These are phyloP conservation scores for Acronicta alni DNA, from an alignment of 2,888 invertebrate genomes.

Conservation along the genomic window DNA sequence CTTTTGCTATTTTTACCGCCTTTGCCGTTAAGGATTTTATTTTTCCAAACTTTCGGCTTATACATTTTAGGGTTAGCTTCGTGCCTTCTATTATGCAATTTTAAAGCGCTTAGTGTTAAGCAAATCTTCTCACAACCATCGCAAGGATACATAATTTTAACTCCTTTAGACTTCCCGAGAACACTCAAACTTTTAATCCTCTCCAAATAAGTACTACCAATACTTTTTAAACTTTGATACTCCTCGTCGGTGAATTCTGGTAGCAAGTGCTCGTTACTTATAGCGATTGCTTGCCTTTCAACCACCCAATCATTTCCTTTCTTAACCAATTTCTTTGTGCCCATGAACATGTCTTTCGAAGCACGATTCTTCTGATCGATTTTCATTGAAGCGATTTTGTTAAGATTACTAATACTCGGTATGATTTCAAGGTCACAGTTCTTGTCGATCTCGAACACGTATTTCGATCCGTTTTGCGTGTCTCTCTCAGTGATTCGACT, in stretches of 20 bases:
- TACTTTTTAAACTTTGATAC: conserved; percentile 43
- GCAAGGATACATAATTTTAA: conserved; percentile 76
- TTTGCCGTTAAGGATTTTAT: conserved; percentile 53
- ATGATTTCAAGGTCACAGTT: conserved; percentile 72
- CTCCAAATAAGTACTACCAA: conserved; percentile 64
- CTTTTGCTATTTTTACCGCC: conserved; percentile 15
- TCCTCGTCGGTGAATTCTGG: conserved; percentile 63
- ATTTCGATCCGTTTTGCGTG: conserved; percentile 61
- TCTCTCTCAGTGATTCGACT: conserved; percentile 61
- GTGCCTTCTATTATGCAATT: conserved; percentile 73
- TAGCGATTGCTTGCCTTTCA: conserved; percentile 61
- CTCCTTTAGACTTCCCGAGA: conserved; percentile 66
- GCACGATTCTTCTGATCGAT: conserved; percentile 69
- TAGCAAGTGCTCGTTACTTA: conserved; percentile 57
- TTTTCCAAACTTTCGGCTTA: conserved; percentile 73
- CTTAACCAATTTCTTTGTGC: conserved; percentile 72
- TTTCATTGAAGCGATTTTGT: conserved; percentile 68
- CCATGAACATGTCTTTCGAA: conserved; percentile 59
- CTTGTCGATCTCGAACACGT: conserved; percentile 66
- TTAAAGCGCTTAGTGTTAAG: conserved; percentile 71
- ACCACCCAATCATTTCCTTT: conserved; percentile 77
- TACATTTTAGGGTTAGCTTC: conserved; percentile 73
- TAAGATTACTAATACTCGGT: conserved; percentile 75
- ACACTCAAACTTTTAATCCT: conserved; percentile 67
- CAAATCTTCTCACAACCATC: conserved; percentile 78